Conservation (phyloP, 2,888 invertebrate genomes). For the Mesorhabditis spiculigera region DNA sequence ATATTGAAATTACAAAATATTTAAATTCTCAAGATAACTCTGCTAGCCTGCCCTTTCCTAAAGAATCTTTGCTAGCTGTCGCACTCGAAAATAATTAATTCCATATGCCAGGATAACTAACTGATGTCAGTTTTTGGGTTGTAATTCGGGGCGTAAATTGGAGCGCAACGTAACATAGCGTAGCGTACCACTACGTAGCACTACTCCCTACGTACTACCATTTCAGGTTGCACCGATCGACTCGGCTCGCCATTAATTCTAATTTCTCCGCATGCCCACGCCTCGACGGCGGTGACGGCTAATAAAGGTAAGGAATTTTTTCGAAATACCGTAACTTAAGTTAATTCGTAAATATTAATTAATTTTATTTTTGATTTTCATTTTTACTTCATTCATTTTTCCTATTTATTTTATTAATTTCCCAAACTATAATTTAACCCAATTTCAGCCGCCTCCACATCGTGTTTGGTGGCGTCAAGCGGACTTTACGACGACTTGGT, state of each 20-base stretch:
- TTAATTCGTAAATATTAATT: not conserved
- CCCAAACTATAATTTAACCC: not conserved
- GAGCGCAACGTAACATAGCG: too few relatives aligned
- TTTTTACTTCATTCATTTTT: not conserved
- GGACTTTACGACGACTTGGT: constrained; percentile 36
- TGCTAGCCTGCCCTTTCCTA: not conserved
- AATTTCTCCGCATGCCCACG: not conserved
- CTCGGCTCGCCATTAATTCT: not conserved
- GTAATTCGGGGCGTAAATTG: too few relatives aligned
- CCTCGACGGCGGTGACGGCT: not conserved
- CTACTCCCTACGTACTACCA: too few relatives aligned
- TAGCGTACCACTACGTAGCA: too few relatives aligned
- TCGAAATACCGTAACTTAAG: not conserved
- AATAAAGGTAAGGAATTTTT: not conserved
- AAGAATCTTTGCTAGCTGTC: not conserved
- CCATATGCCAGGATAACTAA: not conserved
- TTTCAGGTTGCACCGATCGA: not conserved
- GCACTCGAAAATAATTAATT: not conserved
- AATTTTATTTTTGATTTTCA: not conserved
- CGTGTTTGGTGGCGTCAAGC: constrained; percentile 10
- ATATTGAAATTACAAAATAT: too few relatives aligned
- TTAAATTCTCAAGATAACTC: too few relatives aligned
- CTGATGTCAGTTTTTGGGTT: too few relatives aligned
- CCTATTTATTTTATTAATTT: not conserved
- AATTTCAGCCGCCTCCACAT: constrained; percentile 17